phyloP scores from a whole-genome alignment of 92 coral and sea anemone species.

The Pocillopora grandis region DNA sequence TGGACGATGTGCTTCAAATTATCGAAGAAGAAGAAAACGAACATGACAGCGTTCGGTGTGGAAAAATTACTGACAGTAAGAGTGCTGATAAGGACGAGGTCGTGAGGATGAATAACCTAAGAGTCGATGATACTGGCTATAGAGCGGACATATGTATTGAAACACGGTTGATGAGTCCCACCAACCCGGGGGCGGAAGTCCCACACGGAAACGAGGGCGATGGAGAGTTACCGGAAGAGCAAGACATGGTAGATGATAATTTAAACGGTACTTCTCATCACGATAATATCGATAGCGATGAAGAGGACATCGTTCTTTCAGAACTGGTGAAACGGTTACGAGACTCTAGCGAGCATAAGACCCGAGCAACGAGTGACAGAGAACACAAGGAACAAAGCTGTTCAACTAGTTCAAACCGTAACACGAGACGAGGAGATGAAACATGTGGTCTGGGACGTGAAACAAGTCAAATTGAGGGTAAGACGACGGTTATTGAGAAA shows the following conservation, averaged over 20 bases:
- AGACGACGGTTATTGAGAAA: not conserved
- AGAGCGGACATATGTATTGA: not conserved
- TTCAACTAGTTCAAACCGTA: not conserved
- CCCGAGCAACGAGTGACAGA: not conserved
- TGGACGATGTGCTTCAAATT: constrained; percentile 31
- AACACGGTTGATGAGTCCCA: not conserved
- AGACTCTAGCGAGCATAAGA: not conserved
- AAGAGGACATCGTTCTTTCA: not conserved
- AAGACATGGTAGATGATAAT: not conserved
- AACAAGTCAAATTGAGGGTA: not conserved
- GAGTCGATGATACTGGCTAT: not conserved
- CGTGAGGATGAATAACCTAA: not conserved
- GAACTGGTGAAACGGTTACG: not conserved
- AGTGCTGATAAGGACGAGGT: not conserved
- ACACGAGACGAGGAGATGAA: not conserved
- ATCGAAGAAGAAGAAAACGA: constrained; percentile 16
- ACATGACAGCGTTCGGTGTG: not conserved
- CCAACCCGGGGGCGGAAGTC: not conserved
- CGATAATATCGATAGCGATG: not conserved
- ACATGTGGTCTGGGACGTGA: not conserved
- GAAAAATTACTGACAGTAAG: not conserved
- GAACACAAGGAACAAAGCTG: not conserved
- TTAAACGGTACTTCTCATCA: not conserved
- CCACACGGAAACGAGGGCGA: not conserved
- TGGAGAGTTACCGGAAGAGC: not conserved